A percentile compares a stretch with the other conserved stretches of the same genome.
Evolutionary conservation across 2,888 invertebrate genomes (phyloP).

Genomic region (Melanotus villosus): DNA sequence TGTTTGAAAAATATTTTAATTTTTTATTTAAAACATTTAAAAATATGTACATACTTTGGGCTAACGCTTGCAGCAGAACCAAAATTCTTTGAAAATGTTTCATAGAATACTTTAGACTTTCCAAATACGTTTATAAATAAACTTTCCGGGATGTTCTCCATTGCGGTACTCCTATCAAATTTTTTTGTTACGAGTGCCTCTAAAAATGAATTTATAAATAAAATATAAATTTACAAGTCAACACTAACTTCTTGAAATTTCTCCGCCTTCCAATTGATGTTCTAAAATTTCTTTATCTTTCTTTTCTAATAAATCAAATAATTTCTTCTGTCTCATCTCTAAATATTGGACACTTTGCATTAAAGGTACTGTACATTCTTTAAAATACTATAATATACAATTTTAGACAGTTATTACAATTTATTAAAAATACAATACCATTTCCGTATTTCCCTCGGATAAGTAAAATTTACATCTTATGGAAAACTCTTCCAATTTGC

Average conservation of each 20-base stretch:
- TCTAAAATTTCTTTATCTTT: slow-evolving; percentile 73
- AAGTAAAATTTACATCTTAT: slow-evolving; percentile 55
- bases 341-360: slow-evolving; percentile 69
- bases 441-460: slow-evolving; percentile 40
- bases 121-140: slow-evolving; percentile 53
- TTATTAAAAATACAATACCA: slow-evolving; percentile 39
- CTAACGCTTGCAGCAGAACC: slow-evolving; percentile 50
- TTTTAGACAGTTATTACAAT: too few relatives aligned
- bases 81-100: slow-evolving; percentile 53
- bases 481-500: slow-evolving; percentile 44
- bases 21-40: too few relatives aligned
- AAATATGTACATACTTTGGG: slow-evolving; percentile 39
- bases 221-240: neutral
- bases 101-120: slow-evolving; percentile 51
- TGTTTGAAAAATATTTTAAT: neutral
- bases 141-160: slow-evolving; percentile 33
- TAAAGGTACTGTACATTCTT: slow-evolving; percentile 62
- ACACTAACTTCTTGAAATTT: slow-evolving; percentile 68
- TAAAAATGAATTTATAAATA: slow-evolving; percentile 49
- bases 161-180: slow-evolving; percentile 56
- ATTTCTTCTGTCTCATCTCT: slow-evolving; percentile 66
- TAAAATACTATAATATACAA: slow-evolving; percentile 56
- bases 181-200: slow-evolving; percentile 62
- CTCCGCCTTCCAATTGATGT: slow-evolving; percentile 70
- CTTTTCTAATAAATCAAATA: slow-evolving; percentile 67